These are phyloP conservation scores for Microtus californicus DNA, from an alignment of 2,797 vertebrate genomes.

Conservation along the genomic window DNA sequence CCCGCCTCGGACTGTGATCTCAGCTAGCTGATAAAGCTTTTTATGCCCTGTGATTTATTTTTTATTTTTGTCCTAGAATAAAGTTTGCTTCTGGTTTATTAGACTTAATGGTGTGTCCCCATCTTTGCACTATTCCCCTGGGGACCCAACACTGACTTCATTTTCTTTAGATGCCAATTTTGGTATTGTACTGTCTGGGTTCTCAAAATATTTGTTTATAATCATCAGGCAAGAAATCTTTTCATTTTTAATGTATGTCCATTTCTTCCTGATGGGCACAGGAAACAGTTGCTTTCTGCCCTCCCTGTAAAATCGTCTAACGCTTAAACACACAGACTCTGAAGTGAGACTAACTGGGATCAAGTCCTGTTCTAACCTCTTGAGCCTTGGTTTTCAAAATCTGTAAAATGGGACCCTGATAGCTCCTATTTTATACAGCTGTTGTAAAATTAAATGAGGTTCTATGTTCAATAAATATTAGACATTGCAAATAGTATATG, in stretches of 20 bases:
- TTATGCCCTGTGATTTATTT: too few relatives aligned
- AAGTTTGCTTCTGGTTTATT: too few relatives aligned
- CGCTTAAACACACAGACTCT: not conserved
- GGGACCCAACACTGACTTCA: not conserved
- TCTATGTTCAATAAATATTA: not conserved
- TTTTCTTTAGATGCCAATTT: not conserved
- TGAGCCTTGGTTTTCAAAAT: slow-evolving; percentile 24
- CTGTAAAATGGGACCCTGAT: not conserved
- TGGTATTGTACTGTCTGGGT: not conserved
- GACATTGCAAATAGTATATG: not conserved
- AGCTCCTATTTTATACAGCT: not conserved
- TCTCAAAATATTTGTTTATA: not conserved
- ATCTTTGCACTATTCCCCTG: too few relatives aligned
- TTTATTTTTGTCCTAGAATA: too few relatives aligned
- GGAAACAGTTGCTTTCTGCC: not conserved
- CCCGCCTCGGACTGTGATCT: too few relatives aligned
- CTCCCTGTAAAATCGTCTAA: not conserved
- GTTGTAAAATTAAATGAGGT: slow-evolving; percentile 27
- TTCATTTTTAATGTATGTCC: slow-evolving; percentile 6
- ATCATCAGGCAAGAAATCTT: not conserved
- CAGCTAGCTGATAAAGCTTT: too few relatives aligned
- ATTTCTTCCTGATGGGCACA: slow-evolving; percentile 23
- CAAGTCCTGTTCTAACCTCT: slow-evolving; percentile 26
- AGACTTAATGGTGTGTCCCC: too few relatives aligned
- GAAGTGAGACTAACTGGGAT: not conserved